These are phyloP conservation scores for Lasioglossum albipes DNA, from an alignment of 1,140 invertebrate species.

Conservation along the genomic window DNA sequence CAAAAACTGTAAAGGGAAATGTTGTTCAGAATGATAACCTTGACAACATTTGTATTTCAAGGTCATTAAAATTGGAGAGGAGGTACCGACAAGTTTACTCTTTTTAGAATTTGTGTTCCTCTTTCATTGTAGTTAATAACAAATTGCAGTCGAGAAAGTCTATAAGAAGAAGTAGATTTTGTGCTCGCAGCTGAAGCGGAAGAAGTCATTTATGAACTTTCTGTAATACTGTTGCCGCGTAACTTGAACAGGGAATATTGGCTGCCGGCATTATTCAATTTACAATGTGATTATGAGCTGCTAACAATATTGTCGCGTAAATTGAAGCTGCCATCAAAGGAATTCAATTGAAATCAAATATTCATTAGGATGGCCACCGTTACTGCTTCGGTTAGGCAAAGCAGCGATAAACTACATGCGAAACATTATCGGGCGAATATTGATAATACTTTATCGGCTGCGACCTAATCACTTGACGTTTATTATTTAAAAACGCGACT, in stretches of 20 bases:
- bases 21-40: too few relatives aligned
- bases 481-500: background rate
- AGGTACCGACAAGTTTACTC: too few relatives aligned
- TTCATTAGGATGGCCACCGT: slow-evolving; percentile 17
- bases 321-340: slow-evolving; percentile 20
- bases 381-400: slow-evolving; percentile 9
- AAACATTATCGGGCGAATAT: slow-evolving; percentile 9
- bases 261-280: slow-evolving; percentile 32
- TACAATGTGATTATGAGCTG: slow-evolving; percentile 28
- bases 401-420: slow-evolving; percentile 15
- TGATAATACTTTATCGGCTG: background rate
- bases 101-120: too few relatives aligned
- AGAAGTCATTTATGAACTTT: slow-evolving; percentile 17
- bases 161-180: background rate
- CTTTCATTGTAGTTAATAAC: background rate
- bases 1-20: too few relatives aligned
- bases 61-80: too few relatives aligned
- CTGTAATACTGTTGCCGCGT: slow-evolving; percentile 1
- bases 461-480: background rate
- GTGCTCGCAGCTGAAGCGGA: background rate
- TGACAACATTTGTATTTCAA: too few relatives aligned
- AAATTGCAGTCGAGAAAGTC: background rate
- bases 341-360: slow-evolving; percentile 39
- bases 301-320: slow-evolving; percentile 24
- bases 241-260: slow-evolving; percentile 20